phyloP scores from a whole-genome alignment of 2,888 invertebrate genomes.

The Tolmerus cingulatus region DNA sequence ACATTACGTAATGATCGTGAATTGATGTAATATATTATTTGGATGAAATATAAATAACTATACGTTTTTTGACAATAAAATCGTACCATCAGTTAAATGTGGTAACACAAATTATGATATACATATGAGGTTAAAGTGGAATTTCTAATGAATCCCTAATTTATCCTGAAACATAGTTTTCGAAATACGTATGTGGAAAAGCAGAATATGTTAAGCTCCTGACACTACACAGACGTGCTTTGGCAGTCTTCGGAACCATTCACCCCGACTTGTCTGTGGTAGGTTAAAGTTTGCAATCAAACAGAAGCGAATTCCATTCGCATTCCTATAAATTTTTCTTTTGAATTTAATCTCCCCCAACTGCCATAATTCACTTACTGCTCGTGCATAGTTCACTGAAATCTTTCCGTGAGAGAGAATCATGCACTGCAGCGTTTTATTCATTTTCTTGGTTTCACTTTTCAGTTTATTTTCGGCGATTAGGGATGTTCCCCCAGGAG shows the following conservation, averaged over 20 bases:
- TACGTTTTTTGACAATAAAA: too few relatives aligned
- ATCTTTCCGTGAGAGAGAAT: background rate
- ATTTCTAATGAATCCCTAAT: background rate
- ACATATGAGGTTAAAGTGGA: background rate
- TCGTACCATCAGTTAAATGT: too few relatives aligned
- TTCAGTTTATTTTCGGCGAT: background rate
- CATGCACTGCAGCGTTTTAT: background rate
- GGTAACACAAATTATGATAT: too few relatives aligned
- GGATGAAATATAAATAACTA: too few relatives aligned
- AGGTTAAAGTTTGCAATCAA: background rate
- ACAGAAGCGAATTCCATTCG: background rate
- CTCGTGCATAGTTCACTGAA: background rate
- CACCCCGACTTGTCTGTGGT: background rate
- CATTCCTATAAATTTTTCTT: background rate
- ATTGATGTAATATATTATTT: too few relatives aligned
- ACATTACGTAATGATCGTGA: too few relatives aligned
- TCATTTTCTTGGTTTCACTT: background rate
- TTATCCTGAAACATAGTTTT: background rate
- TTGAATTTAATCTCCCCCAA: background rate
- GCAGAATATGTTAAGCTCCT: background rate
- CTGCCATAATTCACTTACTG: background rate
- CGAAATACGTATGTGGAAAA: background rate
- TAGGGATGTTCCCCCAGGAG: background rate
- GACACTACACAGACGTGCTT: background rate
- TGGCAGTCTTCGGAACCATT: background rate